Percentiles rank a stretch among this genome's conserved stretches.
Conservation (phyloP, 2,888 invertebrate genomes). For the Drosophila eohydei region DNA sequence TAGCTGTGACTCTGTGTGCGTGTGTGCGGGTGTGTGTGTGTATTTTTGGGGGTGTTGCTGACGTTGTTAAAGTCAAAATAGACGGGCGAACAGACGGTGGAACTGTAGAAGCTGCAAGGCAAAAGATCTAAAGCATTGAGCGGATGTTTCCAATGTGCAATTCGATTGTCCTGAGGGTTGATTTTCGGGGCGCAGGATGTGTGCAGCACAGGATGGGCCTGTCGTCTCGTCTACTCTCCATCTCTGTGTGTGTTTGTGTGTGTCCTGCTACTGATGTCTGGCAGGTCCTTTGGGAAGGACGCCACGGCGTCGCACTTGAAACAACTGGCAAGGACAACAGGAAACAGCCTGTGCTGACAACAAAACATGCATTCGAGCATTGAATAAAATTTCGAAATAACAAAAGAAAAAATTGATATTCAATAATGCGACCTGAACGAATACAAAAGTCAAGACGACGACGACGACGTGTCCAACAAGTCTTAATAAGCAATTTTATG, state of each 20-base stretch:
- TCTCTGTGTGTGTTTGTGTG: slow-evolving; percentile 18
- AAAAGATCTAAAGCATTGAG: slow-evolving; percentile 28
- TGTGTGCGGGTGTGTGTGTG: slow-evolving; percentile 18
- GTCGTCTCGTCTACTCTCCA: slow-evolving; percentile 37
- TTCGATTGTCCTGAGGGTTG: slow-evolving; percentile 69
- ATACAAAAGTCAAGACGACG: slow-evolving; percentile 11
- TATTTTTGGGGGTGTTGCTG: slow-evolving; percentile 74
- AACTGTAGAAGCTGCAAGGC: slow-evolving; percentile 10
- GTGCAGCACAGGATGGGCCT: slow-evolving; percentile 28
- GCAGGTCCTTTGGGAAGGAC: slow-evolving; percentile 37
- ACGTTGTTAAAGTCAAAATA: slow-evolving; percentile 78
- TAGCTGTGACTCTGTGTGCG: slow-evolving; percentile 33
- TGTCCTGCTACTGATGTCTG: slow-evolving; percentile 38
- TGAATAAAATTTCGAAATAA: slow-evolving; percentile 40
- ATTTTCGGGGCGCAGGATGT: slow-evolving; percentile 50
- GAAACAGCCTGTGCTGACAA: slow-evolving; percentile 50
- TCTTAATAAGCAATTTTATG: slow-evolving; percentile 33
- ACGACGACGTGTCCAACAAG: slow-evolving; percentile 15
- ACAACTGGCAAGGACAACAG: slow-evolving; percentile 53
- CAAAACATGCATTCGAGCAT: slow-evolving; percentile 57
- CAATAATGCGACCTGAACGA: slow-evolving; percentile 60
- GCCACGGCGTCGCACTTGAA: slow-evolving; percentile 50
- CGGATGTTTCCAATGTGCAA: slow-evolving; percentile 41
- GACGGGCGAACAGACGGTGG: slow-evolving; percentile 43
- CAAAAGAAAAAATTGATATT: slow-evolving; percentile 58